A percentile compares a stretch with the other conserved stretches of the same genome.
Evolutionary conservation across 2,113 vertebrate genomes (phyloP).

Genomic region (Ochotona curzoniae): DNA sequence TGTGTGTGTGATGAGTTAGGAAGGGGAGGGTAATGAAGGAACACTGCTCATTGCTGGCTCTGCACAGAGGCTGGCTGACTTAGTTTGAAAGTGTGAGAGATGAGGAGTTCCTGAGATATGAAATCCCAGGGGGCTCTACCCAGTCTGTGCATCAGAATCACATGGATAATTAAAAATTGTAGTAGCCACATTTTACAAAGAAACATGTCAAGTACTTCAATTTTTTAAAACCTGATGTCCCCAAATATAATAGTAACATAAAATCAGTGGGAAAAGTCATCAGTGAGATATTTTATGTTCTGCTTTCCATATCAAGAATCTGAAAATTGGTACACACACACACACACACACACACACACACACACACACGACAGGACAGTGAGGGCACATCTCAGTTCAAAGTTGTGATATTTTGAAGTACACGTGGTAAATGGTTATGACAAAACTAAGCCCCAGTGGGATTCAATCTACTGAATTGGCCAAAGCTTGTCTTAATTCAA

Average conservation of each 20-base stretch:
- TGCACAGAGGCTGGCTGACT: not conserved
- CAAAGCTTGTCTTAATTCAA: not conserved
- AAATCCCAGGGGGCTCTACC: not conserved
- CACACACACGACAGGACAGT: no score
- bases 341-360: no score
- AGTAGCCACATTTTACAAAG: not conserved
- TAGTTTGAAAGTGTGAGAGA: not conserved
- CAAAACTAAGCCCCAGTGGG: not conserved
- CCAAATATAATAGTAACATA: not conserved
- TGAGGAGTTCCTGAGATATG: not conserved
- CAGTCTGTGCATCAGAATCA: not conserved
- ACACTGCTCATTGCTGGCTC: not conserved
- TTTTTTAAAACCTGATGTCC: not conserved
- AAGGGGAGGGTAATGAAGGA: not conserved
- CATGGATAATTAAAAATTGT: not conserved
- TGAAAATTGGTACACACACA: not conserved
- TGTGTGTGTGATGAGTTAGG: not conserved
- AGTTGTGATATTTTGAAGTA: accelerated
- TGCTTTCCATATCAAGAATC: not conserved
- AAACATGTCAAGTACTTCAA: not conserved
- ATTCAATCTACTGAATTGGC: not conserved
- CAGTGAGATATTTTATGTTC: not conserved
- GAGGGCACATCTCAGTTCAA: not conserved
- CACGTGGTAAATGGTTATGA: not conserved
- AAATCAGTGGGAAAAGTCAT: not conserved